Evolutionary conservation across 2,797 vertebrate species (phyloP).

Genomic region (Tokudaia muenninki): DNA sequence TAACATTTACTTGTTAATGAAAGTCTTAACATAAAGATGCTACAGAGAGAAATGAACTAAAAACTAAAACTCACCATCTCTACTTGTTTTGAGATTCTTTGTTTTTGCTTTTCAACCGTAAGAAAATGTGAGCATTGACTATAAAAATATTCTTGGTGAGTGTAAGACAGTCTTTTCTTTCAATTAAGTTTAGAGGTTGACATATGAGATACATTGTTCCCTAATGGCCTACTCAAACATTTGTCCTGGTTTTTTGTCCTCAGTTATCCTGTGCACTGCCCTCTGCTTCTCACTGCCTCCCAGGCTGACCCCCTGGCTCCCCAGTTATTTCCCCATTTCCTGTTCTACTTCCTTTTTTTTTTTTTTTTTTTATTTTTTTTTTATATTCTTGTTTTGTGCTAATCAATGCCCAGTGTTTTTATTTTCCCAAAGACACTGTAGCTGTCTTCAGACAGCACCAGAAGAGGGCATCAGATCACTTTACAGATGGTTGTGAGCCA

Average conservation of each 20-base stretch:
- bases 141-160: neutral
- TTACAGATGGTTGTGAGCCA: too few relatives aligned
- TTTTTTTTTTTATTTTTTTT: too few relatives aligned
- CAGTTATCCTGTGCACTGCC: too few relatives aligned
- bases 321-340: neutral
- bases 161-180: neutral
- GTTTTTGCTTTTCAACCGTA: neutral
- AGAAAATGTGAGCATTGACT: neutral
- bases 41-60: neutral
- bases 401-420: too few relatives aligned
- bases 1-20: neutral
- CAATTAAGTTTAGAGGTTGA: neutral
- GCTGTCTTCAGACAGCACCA: too few relatives aligned
- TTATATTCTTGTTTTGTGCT: too few relatives aligned
- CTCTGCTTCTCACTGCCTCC: neutral
- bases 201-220: neutral
- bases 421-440: too few relatives aligned
- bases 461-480: too few relatives aligned
- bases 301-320: neutral
- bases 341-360: neutral
- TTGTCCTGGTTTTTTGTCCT: neutral
- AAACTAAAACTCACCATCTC: neutral
- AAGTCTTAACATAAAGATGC: neutral
- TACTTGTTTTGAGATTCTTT: neutral
- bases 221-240: neutral